phyloP scores from a whole-genome alignment of 2,113 vertebrate genomes.

The Mixornis gularis region DNA sequence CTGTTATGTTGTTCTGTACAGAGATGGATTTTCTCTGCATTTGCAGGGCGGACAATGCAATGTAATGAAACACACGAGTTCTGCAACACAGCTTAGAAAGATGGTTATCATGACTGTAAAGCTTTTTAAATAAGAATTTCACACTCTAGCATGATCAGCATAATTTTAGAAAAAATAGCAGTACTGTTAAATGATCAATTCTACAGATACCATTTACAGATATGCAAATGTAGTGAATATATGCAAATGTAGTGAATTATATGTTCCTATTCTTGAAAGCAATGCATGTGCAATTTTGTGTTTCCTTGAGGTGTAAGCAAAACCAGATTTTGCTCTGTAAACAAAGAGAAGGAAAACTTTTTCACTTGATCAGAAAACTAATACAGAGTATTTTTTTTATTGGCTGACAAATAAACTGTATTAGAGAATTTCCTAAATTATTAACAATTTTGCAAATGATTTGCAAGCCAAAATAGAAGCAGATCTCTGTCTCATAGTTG shows the following conservation, averaged over 20 bases:
- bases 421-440: neutral
- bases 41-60: neutral
- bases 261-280: neutral
- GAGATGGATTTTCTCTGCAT: neutral
- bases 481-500: neutral
- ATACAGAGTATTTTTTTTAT: neutral
- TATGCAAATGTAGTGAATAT: neutral
- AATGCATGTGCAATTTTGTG: neutral
- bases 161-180: neutral
- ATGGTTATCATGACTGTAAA: neutral
- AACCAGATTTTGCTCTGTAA: neutral
- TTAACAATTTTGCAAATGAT: neutral
- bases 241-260: neutral
- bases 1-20: neutral
- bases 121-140: neutral
- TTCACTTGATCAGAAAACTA: neutral
- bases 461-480: neutral
- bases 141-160: neutral
- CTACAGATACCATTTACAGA: neutral
- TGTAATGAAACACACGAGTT: neutral
- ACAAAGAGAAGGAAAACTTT: neutral
- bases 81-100: neutral
- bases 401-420: neutral
- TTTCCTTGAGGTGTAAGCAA: neutral
- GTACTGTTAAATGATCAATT: neutral